phyloP scores from a whole-genome alignment of 2,797 vertebrate genomes.

The Trachurus trachurus region DNA sequence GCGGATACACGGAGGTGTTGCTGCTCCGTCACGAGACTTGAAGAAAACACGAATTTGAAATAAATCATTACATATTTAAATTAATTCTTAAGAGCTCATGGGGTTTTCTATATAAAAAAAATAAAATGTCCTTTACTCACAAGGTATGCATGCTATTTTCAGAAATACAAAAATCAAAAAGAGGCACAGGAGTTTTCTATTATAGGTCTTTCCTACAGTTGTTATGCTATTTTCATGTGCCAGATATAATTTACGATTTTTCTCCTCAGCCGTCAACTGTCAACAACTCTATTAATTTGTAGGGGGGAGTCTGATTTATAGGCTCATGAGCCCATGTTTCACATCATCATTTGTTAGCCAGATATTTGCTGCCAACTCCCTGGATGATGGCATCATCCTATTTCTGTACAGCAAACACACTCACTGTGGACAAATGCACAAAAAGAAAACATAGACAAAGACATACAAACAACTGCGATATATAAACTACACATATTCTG shows the following conservation, averaged over 20 bases:
- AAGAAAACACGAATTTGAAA: slow-evolving; percentile 15
- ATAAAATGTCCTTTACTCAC: background rate
- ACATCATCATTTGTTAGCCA: slow-evolving; percentile 81
- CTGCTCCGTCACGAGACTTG: background rate
- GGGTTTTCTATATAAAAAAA: no score
- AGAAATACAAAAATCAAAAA: slow-evolving; percentile 14
- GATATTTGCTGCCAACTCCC: slow-evolving; percentile 80
- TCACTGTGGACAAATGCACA: slow-evolving; percentile 27
- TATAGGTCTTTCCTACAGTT: slow-evolving; percentile 41
- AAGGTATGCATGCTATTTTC: background rate
- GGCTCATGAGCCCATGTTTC: slow-evolving; percentile 73
- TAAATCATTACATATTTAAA: slow-evolving; percentile 8
- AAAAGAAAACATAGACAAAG: slow-evolving; percentile 10
- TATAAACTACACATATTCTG: background rate
- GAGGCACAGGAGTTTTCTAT: slow-evolving; percentile 25
- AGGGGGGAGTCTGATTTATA: slow-evolving; percentile 76
- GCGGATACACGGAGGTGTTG: slow-evolving; percentile 35
- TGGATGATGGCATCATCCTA: slow-evolving; percentile 69
- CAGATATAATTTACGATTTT: slow-evolving; percentile 74
- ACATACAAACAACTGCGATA: background rate
- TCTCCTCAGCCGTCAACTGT: slow-evolving; percentile 72
- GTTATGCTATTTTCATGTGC: slow-evolving; percentile 62
- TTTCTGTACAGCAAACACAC: slow-evolving; percentile 45
- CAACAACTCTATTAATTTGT: slow-evolving; percentile 82
- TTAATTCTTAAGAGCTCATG: background rate